Evolutionary conservation across 92 coral and sea anemone genomes (phyloP).

Genomic region (Virgularia gustaviana): DNA sequence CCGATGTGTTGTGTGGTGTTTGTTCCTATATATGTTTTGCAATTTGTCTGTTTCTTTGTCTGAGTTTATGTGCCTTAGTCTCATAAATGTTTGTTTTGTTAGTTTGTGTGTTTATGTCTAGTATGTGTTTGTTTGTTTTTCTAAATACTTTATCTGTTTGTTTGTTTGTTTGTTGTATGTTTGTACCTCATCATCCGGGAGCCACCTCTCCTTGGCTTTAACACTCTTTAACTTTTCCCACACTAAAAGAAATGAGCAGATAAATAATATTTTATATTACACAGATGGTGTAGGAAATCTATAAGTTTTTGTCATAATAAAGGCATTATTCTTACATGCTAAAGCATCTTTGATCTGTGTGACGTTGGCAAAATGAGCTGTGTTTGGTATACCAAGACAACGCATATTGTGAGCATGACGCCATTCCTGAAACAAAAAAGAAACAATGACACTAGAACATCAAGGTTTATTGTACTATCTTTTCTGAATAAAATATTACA

Average conservation of each 20-base stretch:
- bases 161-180: too few relatives aligned
- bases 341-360: conserved; percentile 95
- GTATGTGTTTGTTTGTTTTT: too few relatives aligned
- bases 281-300: not conserved
- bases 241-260: conserved; percentile 48
- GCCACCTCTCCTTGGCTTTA: conserved; percentile 94
- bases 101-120: too few relatives aligned
- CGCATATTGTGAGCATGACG: conserved; percentile 99
- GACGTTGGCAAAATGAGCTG: conserved; percentile 98
- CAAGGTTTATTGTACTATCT: too few relatives aligned
- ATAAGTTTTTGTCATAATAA: not conserved
- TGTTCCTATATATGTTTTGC: too few relatives aligned
- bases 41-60: too few relatives aligned
- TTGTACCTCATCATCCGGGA: conserved; percentile 85
- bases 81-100: too few relatives aligned
- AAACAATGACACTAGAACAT: too few relatives aligned
- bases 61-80: too few relatives aligned
- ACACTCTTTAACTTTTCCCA: conserved; percentile 94
- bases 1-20: too few relatives aligned
- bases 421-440: conserved; percentile 70
- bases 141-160: not conserved
- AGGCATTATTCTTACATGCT: conserved; percentile 58
- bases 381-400: conserved; percentile 96
- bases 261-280: not conserved
- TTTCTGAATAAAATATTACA: not conserved